phyloP scores from a whole-genome alignment of 2,113 vertebrate genomes.

The Clupea harengus region DNA sequence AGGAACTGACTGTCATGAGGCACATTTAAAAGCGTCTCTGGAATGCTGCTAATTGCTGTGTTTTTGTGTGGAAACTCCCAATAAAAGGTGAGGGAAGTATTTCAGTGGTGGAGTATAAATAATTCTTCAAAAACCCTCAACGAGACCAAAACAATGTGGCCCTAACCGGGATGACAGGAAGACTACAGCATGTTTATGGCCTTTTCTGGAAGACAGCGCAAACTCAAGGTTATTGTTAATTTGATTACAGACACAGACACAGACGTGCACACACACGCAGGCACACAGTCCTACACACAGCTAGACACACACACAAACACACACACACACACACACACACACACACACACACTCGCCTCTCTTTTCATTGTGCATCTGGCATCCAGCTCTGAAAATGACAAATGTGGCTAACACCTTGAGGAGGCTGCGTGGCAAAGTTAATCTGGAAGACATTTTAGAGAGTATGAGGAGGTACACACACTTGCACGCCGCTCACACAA shows the following conservation, averaged over 20 bases:
- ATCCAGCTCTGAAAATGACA: conserved; percentile 43
- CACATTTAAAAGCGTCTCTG: no score
- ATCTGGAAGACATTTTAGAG: conserved; percentile 47
- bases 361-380: background rate
- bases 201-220: no score
- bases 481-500: background rate
- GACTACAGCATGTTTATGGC: no score
- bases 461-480: conserved; percentile 46
- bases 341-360: conserved; percentile 22
- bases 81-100: background rate
- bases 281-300: background rate
- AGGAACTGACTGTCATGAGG: no score
- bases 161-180: no score
- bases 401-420: conserved; percentile 52
- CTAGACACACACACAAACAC: background rate
- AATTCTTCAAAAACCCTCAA: background rate
- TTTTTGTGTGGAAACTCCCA: no score
- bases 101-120: background rate
- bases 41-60: no score
- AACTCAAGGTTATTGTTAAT: no score
- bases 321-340: conserved; percentile 15
- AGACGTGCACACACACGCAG: conserved; percentile 9
- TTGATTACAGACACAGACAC: background rate
- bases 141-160: background rate
- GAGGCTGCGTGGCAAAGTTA: conserved; percentile 60